Conservation (phyloP, 1,140 invertebrate species). For the Sminthurinus signatus region DNA sequence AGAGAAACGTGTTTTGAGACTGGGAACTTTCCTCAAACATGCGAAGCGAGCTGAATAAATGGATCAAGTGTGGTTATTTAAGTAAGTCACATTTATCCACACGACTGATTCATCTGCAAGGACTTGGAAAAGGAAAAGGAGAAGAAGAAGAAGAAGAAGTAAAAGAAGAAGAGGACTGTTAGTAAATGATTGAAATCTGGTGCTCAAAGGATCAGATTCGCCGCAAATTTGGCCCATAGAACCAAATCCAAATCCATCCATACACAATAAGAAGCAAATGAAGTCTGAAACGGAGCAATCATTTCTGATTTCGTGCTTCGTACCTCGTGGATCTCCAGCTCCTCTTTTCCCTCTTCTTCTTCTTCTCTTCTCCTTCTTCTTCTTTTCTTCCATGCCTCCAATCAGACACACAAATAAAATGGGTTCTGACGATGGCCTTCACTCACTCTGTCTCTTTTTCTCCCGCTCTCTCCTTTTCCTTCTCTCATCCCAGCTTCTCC, state of each 20-base stretch:
- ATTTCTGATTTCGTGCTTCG: too few species aligned
- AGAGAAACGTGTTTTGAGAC: background rate
- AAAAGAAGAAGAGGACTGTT: background rate
- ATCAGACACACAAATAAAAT: background rate
- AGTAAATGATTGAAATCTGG: slow-evolving; percentile 3
- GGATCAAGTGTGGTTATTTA: background rate
- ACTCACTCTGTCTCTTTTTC: too few species aligned
- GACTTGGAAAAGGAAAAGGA: background rate
- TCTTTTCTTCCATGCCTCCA: slow-evolving; percentile 6
- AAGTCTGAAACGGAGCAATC: slow-evolving; percentile 41
- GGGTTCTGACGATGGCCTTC: too few species aligned
- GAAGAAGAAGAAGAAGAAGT: background rate
- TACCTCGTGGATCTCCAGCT: too few species aligned
- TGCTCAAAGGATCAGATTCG: slow-evolving; percentile 12
- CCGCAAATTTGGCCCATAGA: slow-evolving; percentile 22
- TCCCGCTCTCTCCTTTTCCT: too few species aligned
- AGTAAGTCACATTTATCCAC: background rate
- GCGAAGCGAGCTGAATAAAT: background rate
- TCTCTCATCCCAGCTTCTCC: too few species aligned
- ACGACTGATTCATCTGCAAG: background rate
- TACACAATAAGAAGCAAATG: slow-evolving; percentile 43
- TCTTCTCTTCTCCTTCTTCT: slow-evolving; percentile 37
- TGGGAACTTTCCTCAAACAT: background rate
- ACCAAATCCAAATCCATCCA: slow-evolving; percentile 19
- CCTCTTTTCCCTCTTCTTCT: slow-evolving; percentile 33